Percentiles rank a stretch among this genome's conserved stretches.
Conservation (phyloP, 2,888 invertebrate species). For the Agonopterix alstromeriana region DNA sequence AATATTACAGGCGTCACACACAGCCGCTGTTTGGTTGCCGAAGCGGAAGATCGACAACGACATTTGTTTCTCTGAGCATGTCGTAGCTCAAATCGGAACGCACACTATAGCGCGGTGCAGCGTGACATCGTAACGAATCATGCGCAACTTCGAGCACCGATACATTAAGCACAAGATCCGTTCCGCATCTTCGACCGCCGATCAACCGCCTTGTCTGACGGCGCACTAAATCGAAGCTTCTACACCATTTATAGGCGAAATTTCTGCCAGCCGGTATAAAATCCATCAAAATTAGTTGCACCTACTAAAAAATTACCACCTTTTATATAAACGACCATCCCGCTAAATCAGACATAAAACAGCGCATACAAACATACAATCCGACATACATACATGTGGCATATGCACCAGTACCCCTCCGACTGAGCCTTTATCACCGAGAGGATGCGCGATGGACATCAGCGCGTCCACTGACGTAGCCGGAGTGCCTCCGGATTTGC, state of each 20-base stretch:
- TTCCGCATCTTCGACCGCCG: background rate
- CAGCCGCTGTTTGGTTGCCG: no score
- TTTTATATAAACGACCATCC: conserved; percentile 1
- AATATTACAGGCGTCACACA: no score
- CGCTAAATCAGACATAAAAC: conserved; percentile 8
- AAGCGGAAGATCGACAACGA: no score
- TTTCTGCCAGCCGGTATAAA: background rate
- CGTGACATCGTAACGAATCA: no score
- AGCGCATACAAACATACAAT: conserved; percentile 10
- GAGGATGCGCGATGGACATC: conserved; percentile 52
- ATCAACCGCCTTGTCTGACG: background rate
- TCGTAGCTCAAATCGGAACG: no score
- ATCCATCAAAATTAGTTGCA: conserved; percentile 1
- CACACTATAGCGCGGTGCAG: no score
- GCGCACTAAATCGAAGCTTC: background rate
- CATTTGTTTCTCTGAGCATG: no score
- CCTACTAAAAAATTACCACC: background rate
- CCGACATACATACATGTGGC: conserved; percentile 83
- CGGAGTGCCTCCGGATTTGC: conserved; percentile 39
- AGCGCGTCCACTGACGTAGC: conserved; percentile 39
- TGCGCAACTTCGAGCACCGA: no score
- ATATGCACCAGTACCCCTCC: conserved; percentile 93
- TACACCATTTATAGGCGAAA: background rate
- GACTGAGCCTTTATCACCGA: conserved; percentile 82
- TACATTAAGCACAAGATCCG: background rate